These are phyloP conservation scores for Platichthys flesus DNA, from an alignment of 2,113 vertebrate species.

Conservation along the genomic window DNA sequence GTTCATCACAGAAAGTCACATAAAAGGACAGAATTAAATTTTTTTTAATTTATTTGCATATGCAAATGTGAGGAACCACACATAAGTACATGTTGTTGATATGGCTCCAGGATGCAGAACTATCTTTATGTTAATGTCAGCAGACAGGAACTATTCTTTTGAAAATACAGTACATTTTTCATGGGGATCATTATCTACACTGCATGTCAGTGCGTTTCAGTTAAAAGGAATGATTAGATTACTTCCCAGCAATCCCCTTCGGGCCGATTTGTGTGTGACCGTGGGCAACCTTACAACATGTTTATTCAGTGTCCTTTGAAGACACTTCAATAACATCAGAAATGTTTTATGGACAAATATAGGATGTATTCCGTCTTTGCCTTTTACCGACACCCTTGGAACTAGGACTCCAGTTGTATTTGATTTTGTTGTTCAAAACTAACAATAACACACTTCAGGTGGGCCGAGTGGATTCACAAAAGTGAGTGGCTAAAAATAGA, in stretches of 20 bases:
- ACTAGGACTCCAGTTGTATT: slow-evolving; percentile 11
- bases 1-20: slow-evolving; percentile 78
- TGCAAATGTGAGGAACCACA: slow-evolving; percentile 75
- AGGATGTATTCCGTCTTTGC: slow-evolving; percentile 50
- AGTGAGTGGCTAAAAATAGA: background rate
- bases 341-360: slow-evolving; percentile 70
- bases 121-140: slow-evolving; percentile 82
- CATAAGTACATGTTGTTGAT: slow-evolving; percentile 79
- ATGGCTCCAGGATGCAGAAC: slow-evolving; percentile 77
- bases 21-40: slow-evolving; percentile 66
- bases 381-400: slow-evolving; percentile 46
- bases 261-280: slow-evolving; percentile 72
- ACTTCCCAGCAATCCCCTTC: slow-evolving; percentile 73
- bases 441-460: background rate
- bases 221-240: slow-evolving; percentile 77
- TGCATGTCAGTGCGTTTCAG: slow-evolving; percentile 72
- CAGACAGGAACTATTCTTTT: slow-evolving; percentile 73
- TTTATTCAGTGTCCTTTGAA: slow-evolving; percentile 75
- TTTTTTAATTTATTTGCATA: slow-evolving; percentile 73
- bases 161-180: slow-evolving; percentile 76
- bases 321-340: slow-evolving; percentile 70
- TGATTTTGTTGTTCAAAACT: slow-evolving; percentile 31
- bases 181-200: slow-evolving; percentile 80
- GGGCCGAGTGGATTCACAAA: slow-evolving; percentile 1
- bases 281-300: slow-evolving; percentile 73